Percentiles rank a stretch among this genome's conserved stretches.
Conservation (phyloP, 2,797 vertebrate genomes). For the Pantherophis alleghaniensis region DNA sequence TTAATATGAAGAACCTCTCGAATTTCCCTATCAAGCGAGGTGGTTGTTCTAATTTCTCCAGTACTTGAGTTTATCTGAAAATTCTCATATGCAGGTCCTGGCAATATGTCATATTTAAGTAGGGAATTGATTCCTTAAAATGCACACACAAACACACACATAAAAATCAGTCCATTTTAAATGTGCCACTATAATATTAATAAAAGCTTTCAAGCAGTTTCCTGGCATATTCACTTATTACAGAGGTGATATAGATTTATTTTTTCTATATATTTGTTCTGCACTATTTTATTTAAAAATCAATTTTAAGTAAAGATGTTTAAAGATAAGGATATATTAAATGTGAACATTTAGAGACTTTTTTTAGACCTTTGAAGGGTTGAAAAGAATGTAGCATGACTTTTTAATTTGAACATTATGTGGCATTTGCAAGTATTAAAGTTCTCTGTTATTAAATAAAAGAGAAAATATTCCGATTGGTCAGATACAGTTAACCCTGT, state of each 20-base stretch:
- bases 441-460: neutral
- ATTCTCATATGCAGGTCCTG: slow-evolving; percentile 77
- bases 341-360: neutral
- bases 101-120: slow-evolving; percentile 77
- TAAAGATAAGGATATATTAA: neutral
- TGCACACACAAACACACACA: slow-evolving; percentile 35
- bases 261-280: neutral
- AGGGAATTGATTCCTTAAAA: slow-evolving; percentile 73
- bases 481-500: neutral
- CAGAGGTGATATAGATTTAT: neutral
- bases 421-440: neutral
- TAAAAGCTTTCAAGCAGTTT: neutral
- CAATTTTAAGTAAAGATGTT: neutral
- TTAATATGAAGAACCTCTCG: slow-evolving; percentile 78
- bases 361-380: neutral
- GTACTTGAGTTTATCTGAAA: slow-evolving; percentile 83
- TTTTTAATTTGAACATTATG: neutral
- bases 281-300: neutral
- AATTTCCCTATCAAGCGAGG: slow-evolving; percentile 83
- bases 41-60: slow-evolving; percentile 80
- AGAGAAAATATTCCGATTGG: neutral
- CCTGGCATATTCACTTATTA: neutral
- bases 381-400: neutral
- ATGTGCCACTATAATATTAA: neutral
- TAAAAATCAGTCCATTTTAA: slow-evolving; percentile 26